Conservation (phyloP, 2,797 vertebrate genomes). For the Linurgus olivaceus region DNA sequence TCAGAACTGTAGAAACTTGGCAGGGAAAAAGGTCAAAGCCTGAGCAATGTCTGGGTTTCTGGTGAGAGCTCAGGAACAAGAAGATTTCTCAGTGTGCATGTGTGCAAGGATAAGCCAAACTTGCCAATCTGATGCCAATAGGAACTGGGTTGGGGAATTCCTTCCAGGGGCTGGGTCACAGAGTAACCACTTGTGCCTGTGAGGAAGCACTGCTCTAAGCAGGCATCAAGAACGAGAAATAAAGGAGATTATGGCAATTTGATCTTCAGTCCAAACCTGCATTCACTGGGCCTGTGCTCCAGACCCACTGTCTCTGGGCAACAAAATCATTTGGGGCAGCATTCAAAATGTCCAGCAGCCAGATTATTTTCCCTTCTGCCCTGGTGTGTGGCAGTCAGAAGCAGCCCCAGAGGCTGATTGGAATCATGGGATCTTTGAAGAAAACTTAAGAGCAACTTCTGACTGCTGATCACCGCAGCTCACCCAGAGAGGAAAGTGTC, state of each 20-base stretch:
- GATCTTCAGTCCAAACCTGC: not conserved
- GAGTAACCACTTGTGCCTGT: not conserved
- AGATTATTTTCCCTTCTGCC: accelerated
- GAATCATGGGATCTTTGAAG: not conserved
- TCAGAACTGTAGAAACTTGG: not conserved
- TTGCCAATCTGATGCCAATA: not conserved
- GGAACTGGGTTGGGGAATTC: not conserved
- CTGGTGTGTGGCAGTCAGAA: not conserved
- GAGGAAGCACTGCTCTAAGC: not conserved
- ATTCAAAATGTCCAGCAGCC: not conserved
- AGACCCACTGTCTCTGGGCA: not conserved
- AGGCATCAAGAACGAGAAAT: not conserved
- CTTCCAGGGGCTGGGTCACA: not conserved
- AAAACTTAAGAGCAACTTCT: not conserved
- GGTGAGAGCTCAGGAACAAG: not conserved
- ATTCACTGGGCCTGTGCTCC: not conserved
- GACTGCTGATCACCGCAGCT: not conserved
- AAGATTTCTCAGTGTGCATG: not conserved
- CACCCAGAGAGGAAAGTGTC: not conserved
- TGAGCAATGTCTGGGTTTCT: not conserved
- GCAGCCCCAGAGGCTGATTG: accelerated
- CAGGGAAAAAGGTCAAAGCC: not conserved
- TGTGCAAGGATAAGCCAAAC: not conserved
- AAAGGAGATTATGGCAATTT: not conserved
- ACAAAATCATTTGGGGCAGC: not conserved